These are phyloP conservation scores for Anadara kagoshimensis DNA, from an alignment of 1,140 invertebrate species.

Conservation along the genomic window DNA sequence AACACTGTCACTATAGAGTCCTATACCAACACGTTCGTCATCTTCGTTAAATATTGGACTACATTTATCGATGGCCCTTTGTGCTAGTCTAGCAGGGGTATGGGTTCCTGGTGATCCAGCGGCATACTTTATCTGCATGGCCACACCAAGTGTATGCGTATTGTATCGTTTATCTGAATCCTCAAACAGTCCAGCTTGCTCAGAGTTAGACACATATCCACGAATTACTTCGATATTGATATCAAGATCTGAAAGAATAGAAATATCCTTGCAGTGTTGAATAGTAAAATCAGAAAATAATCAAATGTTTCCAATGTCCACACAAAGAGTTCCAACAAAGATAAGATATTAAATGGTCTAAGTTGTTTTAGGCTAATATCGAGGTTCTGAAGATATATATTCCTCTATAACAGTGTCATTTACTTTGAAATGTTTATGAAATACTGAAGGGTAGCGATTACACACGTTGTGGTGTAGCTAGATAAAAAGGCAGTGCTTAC, in stretches of 20 bases:
- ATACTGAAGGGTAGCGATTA: no score
- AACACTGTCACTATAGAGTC: conserved; percentile 43
- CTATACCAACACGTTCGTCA: conserved; percentile 37
- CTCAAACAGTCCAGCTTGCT: conserved; percentile 36
- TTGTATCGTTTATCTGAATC: conserved; percentile 42
- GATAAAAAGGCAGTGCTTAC: no score
- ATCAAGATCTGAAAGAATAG: background rate
- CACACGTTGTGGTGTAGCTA: no score
- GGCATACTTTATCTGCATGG: conserved; percentile 40
- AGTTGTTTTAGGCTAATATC: no score
- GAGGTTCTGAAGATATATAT: no score
- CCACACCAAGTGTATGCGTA: conserved; percentile 39
- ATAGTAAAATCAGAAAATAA: no score
- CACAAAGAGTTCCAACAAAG: no score
- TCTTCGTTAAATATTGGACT: conserved; percentile 36
- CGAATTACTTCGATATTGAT: conserved; percentile 24
- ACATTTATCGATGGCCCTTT: conserved; percentile 45
- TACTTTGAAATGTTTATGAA: no score
- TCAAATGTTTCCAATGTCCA: no score
- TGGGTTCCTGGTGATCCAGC: conserved; percentile 20
- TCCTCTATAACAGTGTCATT: no score
- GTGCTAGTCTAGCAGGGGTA: conserved; percentile 23
- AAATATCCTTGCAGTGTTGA: no score
- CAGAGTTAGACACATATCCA: conserved; percentile 43
- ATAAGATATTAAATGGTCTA: no score